Evolutionary conservation across 2,888 invertebrate species (phyloP), one percentile per base, ranked within the genome.

Genomic region (Brachyopa scutellaris): DNA sequence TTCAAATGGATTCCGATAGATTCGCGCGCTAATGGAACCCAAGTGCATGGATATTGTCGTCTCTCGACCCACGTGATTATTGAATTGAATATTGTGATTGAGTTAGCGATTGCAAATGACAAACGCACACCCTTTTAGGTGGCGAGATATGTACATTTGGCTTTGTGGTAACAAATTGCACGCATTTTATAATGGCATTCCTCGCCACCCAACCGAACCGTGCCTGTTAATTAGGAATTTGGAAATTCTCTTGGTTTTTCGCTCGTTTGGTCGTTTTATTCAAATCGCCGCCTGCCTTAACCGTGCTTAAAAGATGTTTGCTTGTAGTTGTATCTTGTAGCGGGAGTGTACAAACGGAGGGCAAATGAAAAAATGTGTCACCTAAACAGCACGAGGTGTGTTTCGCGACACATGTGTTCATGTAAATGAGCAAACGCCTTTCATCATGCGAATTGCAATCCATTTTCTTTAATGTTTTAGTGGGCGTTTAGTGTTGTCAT

Each of bases 21-120:
- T n/a, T n/a, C n/a, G n/a, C n/a, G n/a, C 49, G 33, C 11, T 17
- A 33, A 33, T 40, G 49, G 31, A 21, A 51, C 36, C 57, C 49
- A 33, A 72, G 64, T 61, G 73, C 42, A 0, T 21, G n/a, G 8
- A 3, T 36, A 1, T 13, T 26, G 61, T 17, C 31, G 73, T 59
- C 36, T 42, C 36, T 26, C 61, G 45, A 29, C 79, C 79, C 73
- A 79, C 79, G 53, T 61, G 66, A 42, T 57, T 64, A 49, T 70
- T 78, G 70, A 78, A 62, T 51, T 72, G 51, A n/a, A n/a, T n/a
- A n/a, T n/a, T n/a, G n/a, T 51, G 70, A 78, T 73, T 66, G 73
- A 73, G 47, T 36, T 26, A 59, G 45, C 38, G 13, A 36, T 42
- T 11, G 26, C 33, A 7, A 40, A 6, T 15, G 57, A 29, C 66